phyloP scores from a whole-genome alignment of 2,113 vertebrate genomes.

The Pogona vitticeps region DNA sequence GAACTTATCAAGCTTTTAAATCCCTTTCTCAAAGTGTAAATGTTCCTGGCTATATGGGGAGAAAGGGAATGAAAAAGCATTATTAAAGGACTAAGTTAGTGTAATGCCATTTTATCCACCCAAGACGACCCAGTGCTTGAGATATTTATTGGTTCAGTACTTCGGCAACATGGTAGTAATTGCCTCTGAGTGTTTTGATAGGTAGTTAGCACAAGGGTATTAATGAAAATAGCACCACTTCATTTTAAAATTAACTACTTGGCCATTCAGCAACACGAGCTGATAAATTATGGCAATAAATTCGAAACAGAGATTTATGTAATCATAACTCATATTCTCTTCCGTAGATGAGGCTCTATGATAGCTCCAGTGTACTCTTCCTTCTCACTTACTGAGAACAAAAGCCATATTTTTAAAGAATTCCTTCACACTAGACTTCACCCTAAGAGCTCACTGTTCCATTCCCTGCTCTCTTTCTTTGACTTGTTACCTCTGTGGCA shows the following conservation, averaged over 20 bases:
- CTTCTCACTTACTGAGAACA: constrained; percentile 28
- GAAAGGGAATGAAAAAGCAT: constrained; percentile 40
- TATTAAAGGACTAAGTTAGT: constrained; percentile 36
- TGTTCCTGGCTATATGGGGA: constrained; percentile 24
- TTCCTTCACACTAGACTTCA: constrained; percentile 12
- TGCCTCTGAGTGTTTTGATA: constrained; percentile 75
- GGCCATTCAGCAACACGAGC: constrained; percentile 72
- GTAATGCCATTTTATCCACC: constrained; percentile 60
- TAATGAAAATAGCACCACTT: constrained; percentile 82
- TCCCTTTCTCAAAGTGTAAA: constrained; percentile 49
- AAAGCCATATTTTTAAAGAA: constrained; percentile 37
- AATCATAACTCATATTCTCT: constrained; percentile 46
- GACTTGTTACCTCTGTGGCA: not conserved
- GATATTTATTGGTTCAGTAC: constrained; percentile 73
- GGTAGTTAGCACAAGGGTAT: constrained; percentile 76
- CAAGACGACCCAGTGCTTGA: constrained; percentile 65
- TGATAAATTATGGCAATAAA: constrained; percentile 81
- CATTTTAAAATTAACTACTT: constrained; percentile 80
- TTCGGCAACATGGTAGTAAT: constrained; percentile 75
- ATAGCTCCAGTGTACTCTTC: constrained; percentile 33
- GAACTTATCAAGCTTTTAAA: constrained; percentile 33
- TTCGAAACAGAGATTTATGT: constrained; percentile 75
- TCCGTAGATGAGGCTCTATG: constrained; percentile 32
- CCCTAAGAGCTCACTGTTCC: not conserved
- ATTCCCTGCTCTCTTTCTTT: not conserved